Evolutionary conservation across 2,797 vertebrate genomes (phyloP), one percentile per base, ranked within the genome.

Genomic region (Spinus olivaceus): DNA sequence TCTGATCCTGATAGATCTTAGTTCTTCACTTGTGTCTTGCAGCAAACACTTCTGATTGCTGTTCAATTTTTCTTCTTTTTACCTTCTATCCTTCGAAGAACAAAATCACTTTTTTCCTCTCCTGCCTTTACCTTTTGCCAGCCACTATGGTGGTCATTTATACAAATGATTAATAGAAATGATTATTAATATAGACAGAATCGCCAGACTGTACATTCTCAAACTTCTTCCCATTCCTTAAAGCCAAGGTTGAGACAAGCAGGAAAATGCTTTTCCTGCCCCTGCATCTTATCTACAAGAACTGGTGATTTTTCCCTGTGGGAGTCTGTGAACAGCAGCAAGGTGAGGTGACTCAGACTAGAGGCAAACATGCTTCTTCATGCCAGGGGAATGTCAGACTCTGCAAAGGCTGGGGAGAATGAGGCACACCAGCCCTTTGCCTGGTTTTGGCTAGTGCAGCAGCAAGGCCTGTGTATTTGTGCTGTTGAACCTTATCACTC

Each of bases 371-470:
- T 53, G 57, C 13, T 77, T 8, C 25, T 70, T 90, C 32, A 11
- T 66, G 69, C 39, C 17, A 3, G 25, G 30, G 20, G 2, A 14
- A 4, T 19, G 30, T 15, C 74, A 69, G 73, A 35, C 33, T n/a
- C 85, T 73, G 15, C 44, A 70, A 33, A 47, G 30, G 14, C 23
- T 42, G 28, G 27, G 53, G 60, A 61, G 60, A 46, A 30, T 46
- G 64, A 64, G 0, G 0, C 37, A 21, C 33, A 18, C 49, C 32
- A 21, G 8, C 0, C 0, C 20, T 54, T 87, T 41, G 30, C 14
- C 15, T 51, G 25, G 4, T 49, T 46, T 54, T 77, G 49, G 19
- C 37, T 47, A 3, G 12, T 14, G 71, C 53, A 86, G 57, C 56
- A 81, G 14, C 47, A 67, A 81, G 63, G 22, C 17, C 7, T 9